These are phyloP conservation scores for Rotaria macrura DNA, from an alignment of 2,888 invertebrate species.

Conservation along the genomic window DNA sequence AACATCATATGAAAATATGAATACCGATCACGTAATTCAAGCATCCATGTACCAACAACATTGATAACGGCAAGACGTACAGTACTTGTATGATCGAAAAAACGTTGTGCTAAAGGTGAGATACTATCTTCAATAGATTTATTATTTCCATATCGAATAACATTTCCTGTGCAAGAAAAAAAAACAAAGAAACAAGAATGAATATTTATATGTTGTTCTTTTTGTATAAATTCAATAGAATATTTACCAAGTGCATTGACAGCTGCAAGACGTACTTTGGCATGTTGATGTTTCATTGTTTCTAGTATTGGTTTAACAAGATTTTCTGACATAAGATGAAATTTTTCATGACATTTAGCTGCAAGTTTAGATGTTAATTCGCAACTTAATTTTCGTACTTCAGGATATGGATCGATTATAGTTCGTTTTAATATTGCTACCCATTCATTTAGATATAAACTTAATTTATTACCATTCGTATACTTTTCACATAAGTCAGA, in stretches of 20 bases:
- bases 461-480: slow-evolving; percentile 53
- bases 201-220: neutral
- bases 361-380: slow-evolving; percentile 56
- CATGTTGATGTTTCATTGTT: slow-evolving; percentile 71
- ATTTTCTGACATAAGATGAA: slow-evolving; percentile 65
- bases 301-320: slow-evolving; percentile 64
- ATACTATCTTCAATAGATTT: slow-evolving; percentile 64
- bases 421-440: slow-evolving; percentile 63
- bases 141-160: slow-evolving; percentile 61
- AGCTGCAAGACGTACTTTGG: slow-evolving; percentile 64
- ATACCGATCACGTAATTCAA: slow-evolving; percentile 70
- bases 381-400: slow-evolving; percentile 69
- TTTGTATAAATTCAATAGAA: neutral
- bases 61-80: slow-evolving; percentile 67
- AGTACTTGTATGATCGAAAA: slow-evolving; percentile 71
- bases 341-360: slow-evolving; percentile 58
- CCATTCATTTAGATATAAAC: slow-evolving; percentile 65
- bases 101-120: slow-evolving; percentile 69
- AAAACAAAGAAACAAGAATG: neutral
- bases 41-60: slow-evolving; percentile 67
- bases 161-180: slow-evolving; percentile 46
- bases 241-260: slow-evolving; percentile 62
- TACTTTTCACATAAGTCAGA: neutral
- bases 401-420: slow-evolving; percentile 66
- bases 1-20: slow-evolving; percentile 76